Evolutionary conservation across 2,888 invertebrate genomes (phyloP).

Genomic region (Aphodius sticticus): DNA sequence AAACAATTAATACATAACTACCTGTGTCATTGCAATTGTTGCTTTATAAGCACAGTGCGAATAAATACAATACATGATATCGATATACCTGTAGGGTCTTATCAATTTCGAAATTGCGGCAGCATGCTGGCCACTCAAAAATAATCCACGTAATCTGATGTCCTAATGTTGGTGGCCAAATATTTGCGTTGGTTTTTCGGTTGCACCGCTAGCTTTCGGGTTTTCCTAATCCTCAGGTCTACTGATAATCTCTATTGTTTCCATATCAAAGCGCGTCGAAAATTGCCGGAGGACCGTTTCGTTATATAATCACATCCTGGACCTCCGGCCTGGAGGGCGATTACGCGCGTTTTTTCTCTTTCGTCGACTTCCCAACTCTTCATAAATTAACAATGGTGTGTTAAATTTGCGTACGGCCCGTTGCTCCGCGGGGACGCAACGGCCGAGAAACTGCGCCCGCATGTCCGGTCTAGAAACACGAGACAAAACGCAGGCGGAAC

Average conservation of each 20-base stretch:
- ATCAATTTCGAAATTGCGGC: background rate
- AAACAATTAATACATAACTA: no score
- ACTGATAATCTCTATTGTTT: background rate
- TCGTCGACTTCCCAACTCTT: background rate
- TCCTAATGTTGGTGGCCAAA: background rate
- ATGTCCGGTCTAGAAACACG: slow-evolving; percentile 36
- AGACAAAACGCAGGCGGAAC: slow-evolving; percentile 38
- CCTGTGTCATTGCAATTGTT: no score
- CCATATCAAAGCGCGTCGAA: background rate
- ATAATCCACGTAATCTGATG: background rate
- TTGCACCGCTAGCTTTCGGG: background rate
- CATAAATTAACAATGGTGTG: slow-evolving; percentile 33
- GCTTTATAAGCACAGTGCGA: no score
- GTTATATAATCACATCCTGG: background rate
- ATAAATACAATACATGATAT: background rate
- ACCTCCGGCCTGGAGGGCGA: background rate
- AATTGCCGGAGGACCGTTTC: background rate
- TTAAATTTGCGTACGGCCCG: slow-evolving; percentile 35
- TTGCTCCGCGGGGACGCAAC: slow-evolving; percentile 23
- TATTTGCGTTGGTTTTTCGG: background rate
- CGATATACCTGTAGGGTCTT: background rate
- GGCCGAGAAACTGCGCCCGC: slow-evolving; percentile 32
- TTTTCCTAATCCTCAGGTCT: background rate
- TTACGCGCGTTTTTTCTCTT: slow-evolving; percentile 4
- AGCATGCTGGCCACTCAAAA: background rate